Conservation (phyloP, 2,888 invertebrate species). For the Azorinus chamasolen region DNA sequence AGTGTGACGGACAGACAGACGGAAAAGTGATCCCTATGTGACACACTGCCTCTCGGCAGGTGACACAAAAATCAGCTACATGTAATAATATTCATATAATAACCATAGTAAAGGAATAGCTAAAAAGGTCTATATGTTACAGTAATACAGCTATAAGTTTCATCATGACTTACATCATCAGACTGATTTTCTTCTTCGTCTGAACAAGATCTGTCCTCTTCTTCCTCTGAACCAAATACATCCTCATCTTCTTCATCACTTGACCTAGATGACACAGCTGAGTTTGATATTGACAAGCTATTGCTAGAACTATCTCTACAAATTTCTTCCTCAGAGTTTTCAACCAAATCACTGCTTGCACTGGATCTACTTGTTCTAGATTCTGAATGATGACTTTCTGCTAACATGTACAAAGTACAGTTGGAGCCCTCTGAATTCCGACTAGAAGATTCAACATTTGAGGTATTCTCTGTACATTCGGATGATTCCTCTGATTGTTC, state of each 20-base stretch:
- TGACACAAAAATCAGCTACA: no score
- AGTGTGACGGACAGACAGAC: no score
- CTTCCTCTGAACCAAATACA: slow-evolving; percentile 7
- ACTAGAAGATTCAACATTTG: slow-evolving; percentile 3
- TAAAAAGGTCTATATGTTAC: no score
- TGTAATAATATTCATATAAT: no score
- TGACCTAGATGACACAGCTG: slow-evolving; percentile 32
- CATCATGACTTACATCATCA: no score
- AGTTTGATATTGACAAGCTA: not conserved
- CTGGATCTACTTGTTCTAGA: not conserved
- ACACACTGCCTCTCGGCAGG: no score
- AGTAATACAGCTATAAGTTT: no score
- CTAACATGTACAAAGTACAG: slow-evolving; percentile 35
- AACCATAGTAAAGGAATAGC: no score
- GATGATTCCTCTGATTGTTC: not conserved
- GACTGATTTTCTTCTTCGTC: slow-evolving; percentile 9
- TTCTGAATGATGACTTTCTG: slow-evolving; percentile 8
- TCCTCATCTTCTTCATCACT: slow-evolving; percentile 16
- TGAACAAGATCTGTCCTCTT: not conserved
- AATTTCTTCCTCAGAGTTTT: not conserved
- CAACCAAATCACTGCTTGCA: not conserved
- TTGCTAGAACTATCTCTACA: no score
- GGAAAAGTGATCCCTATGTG: no score
- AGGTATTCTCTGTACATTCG: not conserved
- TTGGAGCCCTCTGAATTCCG: slow-evolving; percentile 27